Percentiles rank a stretch among this genome's conserved stretches.
phyloP scores from a whole-genome alignment of 2,113 vertebrate species.

The Mirza zaza region DNA sequence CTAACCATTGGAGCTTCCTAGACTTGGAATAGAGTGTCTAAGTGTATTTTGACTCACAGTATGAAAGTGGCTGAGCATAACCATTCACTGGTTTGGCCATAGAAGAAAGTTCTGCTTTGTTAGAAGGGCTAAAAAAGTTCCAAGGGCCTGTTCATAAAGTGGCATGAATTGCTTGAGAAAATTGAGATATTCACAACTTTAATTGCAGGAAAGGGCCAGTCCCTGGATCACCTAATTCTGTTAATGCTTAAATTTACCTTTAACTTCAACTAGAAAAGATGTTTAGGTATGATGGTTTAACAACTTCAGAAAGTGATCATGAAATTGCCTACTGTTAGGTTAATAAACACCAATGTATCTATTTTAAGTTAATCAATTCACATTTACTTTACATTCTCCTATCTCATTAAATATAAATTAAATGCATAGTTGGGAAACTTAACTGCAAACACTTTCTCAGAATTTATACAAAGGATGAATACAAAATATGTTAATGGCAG shows the following conservation, averaged over 20 bases:
- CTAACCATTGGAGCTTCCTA: neutral
- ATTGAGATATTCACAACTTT: neutral
- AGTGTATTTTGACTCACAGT: neutral
- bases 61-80: neutral
- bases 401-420: conserved; percentile 81
- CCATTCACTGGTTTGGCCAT: neutral
- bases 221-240: neutral
- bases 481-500: conserved; percentile 70
- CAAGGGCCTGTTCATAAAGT: neutral
- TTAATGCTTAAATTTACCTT: neutral
- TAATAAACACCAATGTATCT: conserved; percentile 63
- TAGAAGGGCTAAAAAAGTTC: neutral
- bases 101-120: neutral
- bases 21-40: neutral
- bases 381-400: conserved; percentile 72
- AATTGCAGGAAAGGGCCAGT: neutral
- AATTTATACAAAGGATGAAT: conserved; percentile 73
- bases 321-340: conserved; percentile 20
- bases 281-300: neutral
- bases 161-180: neutral
- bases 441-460: conserved; percentile 69
- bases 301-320: conserved; percentile 5
- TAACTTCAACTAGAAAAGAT: neutral
- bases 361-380: conserved; percentile 76
- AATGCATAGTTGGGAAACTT: conserved; percentile 78